A percentile compares a stretch with the other conserved stretches of the same genome.
Evolutionary conservation across 92 coral and sea anemone species (phyloP).

Genomic region (Porites cylindrica): DNA sequence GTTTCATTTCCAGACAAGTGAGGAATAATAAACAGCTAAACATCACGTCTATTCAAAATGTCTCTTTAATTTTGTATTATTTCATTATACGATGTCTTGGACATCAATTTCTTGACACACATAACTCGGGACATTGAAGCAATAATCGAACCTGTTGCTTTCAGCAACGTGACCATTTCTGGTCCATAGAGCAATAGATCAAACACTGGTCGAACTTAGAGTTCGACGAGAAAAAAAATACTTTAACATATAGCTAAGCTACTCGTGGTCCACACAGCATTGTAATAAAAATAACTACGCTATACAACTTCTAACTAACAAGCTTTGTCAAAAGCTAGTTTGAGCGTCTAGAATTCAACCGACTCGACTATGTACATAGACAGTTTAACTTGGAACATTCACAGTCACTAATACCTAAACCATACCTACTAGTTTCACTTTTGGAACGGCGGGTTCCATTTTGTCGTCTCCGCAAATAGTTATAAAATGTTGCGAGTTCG

Average conservation of each 20-base stretch:
- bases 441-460: constrained; percentile 28
- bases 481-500: constrained; percentile 29
- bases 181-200: constrained; percentile 4
- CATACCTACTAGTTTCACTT: constrained; percentile 38
- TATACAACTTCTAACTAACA: constrained; percentile 51
- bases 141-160: constrained; percentile 28
- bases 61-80: constrained; percentile 48
- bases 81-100: constrained; percentile 30
- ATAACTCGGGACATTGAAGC: background rate
- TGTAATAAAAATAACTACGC: constrained; percentile 26
- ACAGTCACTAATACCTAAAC: constrained; percentile 22
- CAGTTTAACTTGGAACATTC: constrained; percentile 15
- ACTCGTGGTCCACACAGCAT: background rate
- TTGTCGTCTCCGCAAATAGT: constrained; percentile 38
- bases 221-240: constrained; percentile 37
- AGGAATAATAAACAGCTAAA: background rate
- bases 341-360: constrained; percentile 46
- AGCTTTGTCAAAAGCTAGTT: constrained; percentile 38
- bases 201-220: constrained; percentile 24
- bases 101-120: constrained; percentile 29
- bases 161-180: constrained; percentile 42
- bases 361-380: constrained; percentile 36
- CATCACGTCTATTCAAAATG: constrained; percentile 28
- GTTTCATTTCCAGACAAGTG: too few relatives aligned
- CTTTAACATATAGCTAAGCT: constrained; percentile 58